phyloP scores from a whole-genome alignment of 2,113 vertebrate genomes.

The Emberiza fucata region DNA sequence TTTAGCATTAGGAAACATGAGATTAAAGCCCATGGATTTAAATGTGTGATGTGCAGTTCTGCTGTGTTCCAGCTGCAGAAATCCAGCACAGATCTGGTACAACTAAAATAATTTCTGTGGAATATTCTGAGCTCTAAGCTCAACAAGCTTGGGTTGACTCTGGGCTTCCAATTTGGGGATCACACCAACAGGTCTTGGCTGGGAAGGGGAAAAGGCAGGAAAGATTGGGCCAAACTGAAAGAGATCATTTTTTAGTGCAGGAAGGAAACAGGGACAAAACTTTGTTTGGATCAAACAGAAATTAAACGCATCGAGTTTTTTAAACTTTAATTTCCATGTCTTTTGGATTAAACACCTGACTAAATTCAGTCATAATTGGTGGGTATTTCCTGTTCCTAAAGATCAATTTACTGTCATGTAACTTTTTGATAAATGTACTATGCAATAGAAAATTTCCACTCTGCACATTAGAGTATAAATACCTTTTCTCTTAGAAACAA shows the following conservation, averaged over 20 bases:
- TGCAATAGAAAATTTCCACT: not conserved
- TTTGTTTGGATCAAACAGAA: not conserved
- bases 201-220: not conserved
- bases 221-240: not conserved
- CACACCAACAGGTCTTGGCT: not conserved
- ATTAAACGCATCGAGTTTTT: not conserved
- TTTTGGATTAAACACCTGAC: not conserved
- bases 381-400: not conserved
- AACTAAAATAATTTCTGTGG: not conserved
- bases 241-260: fast-evolving
- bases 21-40: not conserved
- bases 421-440: not conserved
- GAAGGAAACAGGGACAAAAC: not conserved
- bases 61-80: not conserved
- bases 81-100: not conserved
- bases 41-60: not conserved
- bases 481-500: not conserved
- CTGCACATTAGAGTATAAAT: not conserved
- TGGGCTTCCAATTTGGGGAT: not conserved
- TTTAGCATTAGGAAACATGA: not conserved
- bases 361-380: not conserved
- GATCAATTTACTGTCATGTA: not conserved
- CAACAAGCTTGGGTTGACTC: not conserved
- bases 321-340: not conserved
- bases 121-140: not conserved